Evolutionary conservation across 2,797 vertebrate species (phyloP), one percentile per base, ranked within the genome.

Genomic region (Sternotherus odoratus): DNA sequence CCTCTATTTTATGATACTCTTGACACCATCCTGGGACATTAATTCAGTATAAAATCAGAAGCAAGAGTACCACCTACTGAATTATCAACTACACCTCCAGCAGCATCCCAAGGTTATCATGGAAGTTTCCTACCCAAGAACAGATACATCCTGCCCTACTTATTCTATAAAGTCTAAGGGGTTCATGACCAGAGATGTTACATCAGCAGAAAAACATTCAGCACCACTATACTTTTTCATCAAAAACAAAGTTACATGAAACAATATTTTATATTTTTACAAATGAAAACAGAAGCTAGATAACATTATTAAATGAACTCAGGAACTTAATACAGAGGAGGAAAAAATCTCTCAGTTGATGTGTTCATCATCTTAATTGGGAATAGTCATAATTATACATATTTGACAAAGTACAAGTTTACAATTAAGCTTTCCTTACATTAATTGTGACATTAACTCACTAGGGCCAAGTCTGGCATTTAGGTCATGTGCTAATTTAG

Each of bases 141-240:
- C 21, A 79, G 69, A 74, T 12, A 92, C 30, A 78, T 3, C 1
- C n/a, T 13, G 13, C 1, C 0, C 0, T 0, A 69, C 2, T 16
- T n/a, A 90, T 26, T 4, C 36, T 13, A 56, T 3, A 23, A 90
- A 54, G 9, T 46, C 33, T 72, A 0, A 0, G 12, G 7, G 83
- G 85, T 87, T 83, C 30, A 53, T 84, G 39, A 49, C 5, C 50
- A 24, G n/a, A 83, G 9, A 28, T 46, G 4, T 28, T 88, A 85
- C 23, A 89, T 28, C 16, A 69, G 26, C 23, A 33, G 75, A 39
- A 13, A 81, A 33, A 11, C 51, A 80, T n/a, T 82, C 74, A 80
- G 88, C 75, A n/a, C 23, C 79, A 6, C 0, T 0, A 0, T 1
- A 0, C 46, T 13, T 9, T 57, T 78, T 75, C 8, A 39, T 39